A percentile compares a stretch with the other conserved stretches of the same genome.
phyloP scores from a whole-genome alignment of 2,113 vertebrate species.

The Salvelinus alpinus region DNA sequence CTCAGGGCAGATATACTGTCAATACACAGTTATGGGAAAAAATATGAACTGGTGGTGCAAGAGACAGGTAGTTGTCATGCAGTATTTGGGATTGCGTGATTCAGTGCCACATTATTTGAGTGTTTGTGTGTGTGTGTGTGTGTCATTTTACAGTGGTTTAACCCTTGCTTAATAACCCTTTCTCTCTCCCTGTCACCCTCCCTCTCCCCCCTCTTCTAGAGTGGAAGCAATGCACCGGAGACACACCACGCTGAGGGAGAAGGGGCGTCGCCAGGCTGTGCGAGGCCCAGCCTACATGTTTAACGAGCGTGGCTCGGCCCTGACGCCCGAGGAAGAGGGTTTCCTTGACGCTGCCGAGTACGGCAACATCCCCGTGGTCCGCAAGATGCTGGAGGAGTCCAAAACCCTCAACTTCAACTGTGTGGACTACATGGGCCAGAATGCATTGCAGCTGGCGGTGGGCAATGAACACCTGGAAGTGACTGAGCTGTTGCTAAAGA shows the following conservation, averaged over 20 bases:
- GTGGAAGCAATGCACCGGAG: conserved; percentile 87
- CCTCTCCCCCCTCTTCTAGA: conserved; percentile 45
- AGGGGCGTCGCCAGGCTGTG: conserved; percentile 93
- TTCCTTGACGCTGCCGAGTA: conserved; percentile 95
- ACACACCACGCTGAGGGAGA: conserved; percentile 91
- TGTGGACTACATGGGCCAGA: conserved; percentile 98
- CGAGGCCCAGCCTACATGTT: conserved; percentile 98
- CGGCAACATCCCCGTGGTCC: conserved; percentile 94
- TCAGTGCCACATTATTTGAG: neutral
- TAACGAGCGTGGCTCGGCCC: conserved; percentile 90
- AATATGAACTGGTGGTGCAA: no score
- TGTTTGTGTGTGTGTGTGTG: neutral
- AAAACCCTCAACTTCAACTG: conserved; percentile 96
- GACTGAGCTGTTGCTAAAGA: conserved; percentile 92
- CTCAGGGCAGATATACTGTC: no score
- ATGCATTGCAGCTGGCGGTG: conserved; percentile 90
- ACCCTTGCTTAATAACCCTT: neutral
- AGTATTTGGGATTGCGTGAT: no score
- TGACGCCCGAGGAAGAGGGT: conserved; percentile 90
- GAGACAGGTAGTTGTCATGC: no score
- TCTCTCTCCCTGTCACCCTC: conserved; percentile 1
- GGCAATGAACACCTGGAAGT: conserved; percentile 96
- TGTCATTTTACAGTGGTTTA: neutral
- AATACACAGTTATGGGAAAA: no score
- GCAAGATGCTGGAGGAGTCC: conserved; percentile 97